Percentiles rank a stretch among this genome's conserved stretches.
Conservation (phyloP, 2,113 vertebrate species). For the Tylochromis polylepis region DNA sequence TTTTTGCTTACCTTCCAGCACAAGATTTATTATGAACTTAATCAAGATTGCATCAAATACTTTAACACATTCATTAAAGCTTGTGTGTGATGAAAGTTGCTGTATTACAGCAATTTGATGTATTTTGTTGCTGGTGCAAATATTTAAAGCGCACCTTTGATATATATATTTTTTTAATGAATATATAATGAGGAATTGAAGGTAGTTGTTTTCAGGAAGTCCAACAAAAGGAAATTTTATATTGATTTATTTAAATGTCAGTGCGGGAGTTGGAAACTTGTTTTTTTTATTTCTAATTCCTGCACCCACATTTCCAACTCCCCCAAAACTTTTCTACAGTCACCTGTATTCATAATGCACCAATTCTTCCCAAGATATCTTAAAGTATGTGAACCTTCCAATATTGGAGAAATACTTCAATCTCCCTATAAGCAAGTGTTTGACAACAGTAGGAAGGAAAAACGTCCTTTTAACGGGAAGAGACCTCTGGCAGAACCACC, state of each 20-base stretch:
- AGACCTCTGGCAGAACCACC: neutral
- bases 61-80: neutral
- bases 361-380: no score
- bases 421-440: no score
- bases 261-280: no score
- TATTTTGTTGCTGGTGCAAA: neutral
- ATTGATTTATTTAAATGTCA: no score
- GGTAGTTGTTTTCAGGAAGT: neutral
- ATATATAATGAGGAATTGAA: no score
- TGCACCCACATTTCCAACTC: no score
- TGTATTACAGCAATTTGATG: neutral
- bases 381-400: no score
- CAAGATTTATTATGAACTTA: neutral
- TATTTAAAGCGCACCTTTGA: neutral
- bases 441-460: no score
- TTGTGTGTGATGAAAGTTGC: rapidly evolving
- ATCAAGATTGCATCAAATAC: no score
- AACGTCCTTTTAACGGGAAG: neutral
- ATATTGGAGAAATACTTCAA: no score
- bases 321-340: neutral
- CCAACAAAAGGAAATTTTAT: no score
- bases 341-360: neutral
- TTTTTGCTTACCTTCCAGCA: neutral
- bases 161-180: neutral
- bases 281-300: no score